Conservation (phyloP, 2,797 vertebrate genomes). For the Helostoma temminkii region DNA sequence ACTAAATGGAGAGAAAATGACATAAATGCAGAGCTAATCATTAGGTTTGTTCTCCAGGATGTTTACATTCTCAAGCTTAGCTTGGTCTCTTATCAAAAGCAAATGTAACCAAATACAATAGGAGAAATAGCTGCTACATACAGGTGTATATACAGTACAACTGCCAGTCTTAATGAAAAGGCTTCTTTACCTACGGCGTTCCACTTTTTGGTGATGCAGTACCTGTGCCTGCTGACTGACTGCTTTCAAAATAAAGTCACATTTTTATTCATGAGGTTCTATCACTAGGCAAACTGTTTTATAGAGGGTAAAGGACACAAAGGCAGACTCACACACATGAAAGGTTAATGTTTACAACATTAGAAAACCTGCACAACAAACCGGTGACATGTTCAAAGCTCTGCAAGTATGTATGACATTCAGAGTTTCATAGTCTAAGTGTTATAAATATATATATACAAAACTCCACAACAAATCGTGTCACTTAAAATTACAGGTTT, state of each 20-base stretch:
- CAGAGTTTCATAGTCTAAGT: not conserved
- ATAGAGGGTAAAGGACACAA: constrained; percentile 33
- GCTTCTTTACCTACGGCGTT: not conserved
- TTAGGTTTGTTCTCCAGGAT: not conserved
- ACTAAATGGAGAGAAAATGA: not conserved
- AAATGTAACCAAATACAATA: not conserved
- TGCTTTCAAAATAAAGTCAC: constrained; percentile 31
- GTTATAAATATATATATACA: not conserved
- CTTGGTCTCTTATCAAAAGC: constrained; percentile 2
- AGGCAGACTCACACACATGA: not conserved
- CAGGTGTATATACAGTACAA: not conserved
- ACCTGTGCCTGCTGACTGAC: not conserved
- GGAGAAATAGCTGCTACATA: constrained; percentile 2
- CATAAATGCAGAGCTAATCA: constrained; percentile 20
- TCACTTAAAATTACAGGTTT: not conserved
- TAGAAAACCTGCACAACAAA: constrained; percentile 1
- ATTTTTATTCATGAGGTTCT: constrained; percentile 43
- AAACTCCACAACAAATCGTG: not conserved
- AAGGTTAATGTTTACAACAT: constrained; percentile 27
- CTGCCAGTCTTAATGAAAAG: constrained; percentile 6
- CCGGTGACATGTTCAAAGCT: not conserved
- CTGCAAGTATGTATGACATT: not conserved
- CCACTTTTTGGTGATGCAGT: not conserved
- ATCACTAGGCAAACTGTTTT: constrained; percentile 17
- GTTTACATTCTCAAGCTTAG: not conserved